Conservation (phyloP, 2,797 vertebrate species). For the Kryptopterus vitreolus region DNA sequence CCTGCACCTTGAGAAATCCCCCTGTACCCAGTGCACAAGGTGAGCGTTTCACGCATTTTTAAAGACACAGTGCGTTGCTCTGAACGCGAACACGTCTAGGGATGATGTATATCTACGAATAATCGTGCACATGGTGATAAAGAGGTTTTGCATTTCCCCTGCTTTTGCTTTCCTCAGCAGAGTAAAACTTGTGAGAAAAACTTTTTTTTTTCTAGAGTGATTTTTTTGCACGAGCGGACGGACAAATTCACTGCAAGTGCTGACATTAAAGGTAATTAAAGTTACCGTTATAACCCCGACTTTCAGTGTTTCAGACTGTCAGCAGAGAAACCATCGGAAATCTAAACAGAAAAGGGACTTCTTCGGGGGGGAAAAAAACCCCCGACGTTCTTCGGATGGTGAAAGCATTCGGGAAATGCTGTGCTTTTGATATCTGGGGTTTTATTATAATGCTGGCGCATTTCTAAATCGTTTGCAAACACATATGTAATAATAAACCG, state of each 20-base stretch:
- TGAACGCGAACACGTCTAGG: background rate
- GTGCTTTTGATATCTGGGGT: background rate
- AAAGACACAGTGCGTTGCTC: background rate
- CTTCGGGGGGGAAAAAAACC: too few relatives aligned
- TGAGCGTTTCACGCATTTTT: background rate
- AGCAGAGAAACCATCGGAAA: background rate
- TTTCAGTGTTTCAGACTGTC: background rate
- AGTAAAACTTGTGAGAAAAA: background rate
- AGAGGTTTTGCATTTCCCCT: background rate
- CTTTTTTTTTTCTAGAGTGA: conserved; percentile 4
- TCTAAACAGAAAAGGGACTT: background rate
- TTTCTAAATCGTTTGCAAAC: background rate
- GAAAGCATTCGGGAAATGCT: background rate
- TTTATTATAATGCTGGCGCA: background rate
- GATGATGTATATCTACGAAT: background rate
- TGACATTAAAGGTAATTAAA: background rate
- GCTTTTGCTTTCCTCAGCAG: background rate
- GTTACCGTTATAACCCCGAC: too few relatives aligned
- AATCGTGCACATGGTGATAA: background rate
- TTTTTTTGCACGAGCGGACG: background rate
- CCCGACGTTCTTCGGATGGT: background rate
- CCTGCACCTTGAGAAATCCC: background rate
- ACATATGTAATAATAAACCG: background rate
- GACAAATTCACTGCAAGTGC: background rate
- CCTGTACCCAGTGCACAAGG: too few relatives aligned